Evolutionary conservation across 1,140 invertebrate species (phyloP).

Genomic region (Drosophila quadrilineata): DNA sequence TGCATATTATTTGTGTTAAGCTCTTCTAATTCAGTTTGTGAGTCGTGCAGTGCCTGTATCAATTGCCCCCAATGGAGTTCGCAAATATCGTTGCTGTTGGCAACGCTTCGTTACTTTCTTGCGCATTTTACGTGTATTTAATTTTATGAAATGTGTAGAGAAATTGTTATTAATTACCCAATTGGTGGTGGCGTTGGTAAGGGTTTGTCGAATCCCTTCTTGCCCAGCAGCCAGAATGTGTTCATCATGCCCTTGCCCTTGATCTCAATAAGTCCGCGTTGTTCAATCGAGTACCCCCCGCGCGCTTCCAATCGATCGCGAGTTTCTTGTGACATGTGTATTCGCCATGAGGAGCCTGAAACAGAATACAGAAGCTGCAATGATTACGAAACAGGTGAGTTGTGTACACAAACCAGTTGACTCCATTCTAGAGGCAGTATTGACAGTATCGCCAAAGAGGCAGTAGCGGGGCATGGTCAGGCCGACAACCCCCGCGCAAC

Average conservation of each 20-base stretch:
- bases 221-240: conserved; percentile 95
- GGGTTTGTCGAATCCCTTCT: conserved; percentile 92
- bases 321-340: conserved; percentile 90
- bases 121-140: not conserved
- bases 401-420: conserved; percentile 85
- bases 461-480: conserved; percentile 95
- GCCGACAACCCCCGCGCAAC: conserved; percentile 92
- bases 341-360: conserved; percentile 89
- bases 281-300: conserved; percentile 91
- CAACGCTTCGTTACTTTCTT: too few relatives aligned
- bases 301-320: conserved; percentile 88
- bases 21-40: too few relatives aligned
- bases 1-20: too few relatives aligned
- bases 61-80: too few relatives aligned
- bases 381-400: not conserved
- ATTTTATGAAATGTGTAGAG: not conserved
- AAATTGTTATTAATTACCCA: conserved; percentile 83
- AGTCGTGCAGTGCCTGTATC: too few relatives aligned
- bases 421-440: conserved; percentile 94
- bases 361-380: not conserved
- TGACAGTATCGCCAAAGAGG: conserved; percentile 96
- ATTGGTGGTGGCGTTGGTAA: conserved; percentile 90
- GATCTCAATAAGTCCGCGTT: conserved; percentile 90
- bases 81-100: too few relatives aligned
- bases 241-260: conserved; percentile 95